Evolutionary conservation across 92 coral and sea anemone species (phyloP).

Genomic region (Desmophyllum pertusum): DNA sequence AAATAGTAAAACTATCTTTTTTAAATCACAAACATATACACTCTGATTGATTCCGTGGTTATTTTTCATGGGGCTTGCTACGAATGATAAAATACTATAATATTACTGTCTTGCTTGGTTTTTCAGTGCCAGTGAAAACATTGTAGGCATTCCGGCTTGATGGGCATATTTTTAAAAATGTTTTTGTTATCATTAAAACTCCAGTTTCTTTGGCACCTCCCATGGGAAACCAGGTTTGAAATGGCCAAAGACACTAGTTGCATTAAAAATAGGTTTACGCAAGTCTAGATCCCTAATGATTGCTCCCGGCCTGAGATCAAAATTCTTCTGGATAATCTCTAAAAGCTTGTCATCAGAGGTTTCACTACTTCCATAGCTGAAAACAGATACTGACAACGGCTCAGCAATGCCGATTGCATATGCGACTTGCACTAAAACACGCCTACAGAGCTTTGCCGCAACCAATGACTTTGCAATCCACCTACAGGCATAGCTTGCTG

Average conservation of each 20-base stretch:
- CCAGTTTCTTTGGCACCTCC: constrained; percentile 90
- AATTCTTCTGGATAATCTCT: constrained; percentile 70
- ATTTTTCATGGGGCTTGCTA: too few species aligned
- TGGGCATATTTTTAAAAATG: too few species aligned
- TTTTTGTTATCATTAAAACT: constrained; percentile 34
- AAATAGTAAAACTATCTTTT: neutral
- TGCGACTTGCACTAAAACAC: constrained; percentile 83
- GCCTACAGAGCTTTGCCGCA: constrained; percentile 84
- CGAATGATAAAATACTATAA: neutral
- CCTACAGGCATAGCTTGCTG: constrained; percentile 88
- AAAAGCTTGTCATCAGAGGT: constrained; percentile 79
- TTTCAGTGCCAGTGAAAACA: neutral
- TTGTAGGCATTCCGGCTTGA: neutral
- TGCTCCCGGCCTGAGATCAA: constrained; percentile 88
- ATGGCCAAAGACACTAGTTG: constrained; percentile 92
- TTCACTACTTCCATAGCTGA: constrained; percentile 83
- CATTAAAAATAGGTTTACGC: constrained; percentile 82
- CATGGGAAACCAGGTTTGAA: constrained; percentile 96
- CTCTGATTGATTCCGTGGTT: neutral
- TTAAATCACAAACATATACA: too few species aligned
- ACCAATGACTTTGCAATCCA: constrained; percentile 94
- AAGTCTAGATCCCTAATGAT: constrained; percentile 87
- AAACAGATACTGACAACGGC: constrained; percentile 84
- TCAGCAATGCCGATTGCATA: constrained; percentile 84
- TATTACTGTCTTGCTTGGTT: neutral